Evolutionary conservation across 2,113 vertebrate genomes (phyloP), one percentile per base, ranked within the genome.

Genomic region (Corythaeola cristata): DNA sequence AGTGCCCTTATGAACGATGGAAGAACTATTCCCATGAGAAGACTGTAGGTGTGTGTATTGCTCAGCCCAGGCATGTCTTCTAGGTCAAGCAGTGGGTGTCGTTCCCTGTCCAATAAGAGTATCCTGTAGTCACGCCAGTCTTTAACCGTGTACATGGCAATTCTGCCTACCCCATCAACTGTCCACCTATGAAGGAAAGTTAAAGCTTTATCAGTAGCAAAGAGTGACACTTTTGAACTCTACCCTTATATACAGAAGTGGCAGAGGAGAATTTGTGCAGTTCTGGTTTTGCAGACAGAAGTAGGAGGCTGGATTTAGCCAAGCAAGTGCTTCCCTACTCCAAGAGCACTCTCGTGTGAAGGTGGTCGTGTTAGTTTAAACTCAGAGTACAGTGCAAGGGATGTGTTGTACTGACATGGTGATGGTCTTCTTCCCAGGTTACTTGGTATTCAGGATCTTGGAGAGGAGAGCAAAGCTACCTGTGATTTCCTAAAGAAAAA

Each of bases 11-110:
- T 5, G 2, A 24, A 14, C 1, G 0, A 32, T 2, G 37, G 79
- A 79, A 94, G 44, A 86, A 21, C 7, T 1, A 15, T 95, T 97
- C 95, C 92, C 93, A 72, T n/a, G 85, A 85, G 93, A 96, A 95
- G 81, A 55, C 68, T 8, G 88, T 64, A 94, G 90, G 90, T 66
- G 89, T 95, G 86, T 11, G 0, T 5, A 19, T 4, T 85, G 85
- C 73, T 67, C 56, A 60, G 92, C 37, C 87, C 74, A 80, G 90
- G 52, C 95, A 62, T 4, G 50, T 83, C 95, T 88, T n/a, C 58
- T 58, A 45, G 83, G 90, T 88, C 90, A 95, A 93, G 93, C 56
- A 64, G 59, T 89, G 93, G 83, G 64, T 50, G 76, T 56, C 67
- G 2, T 11, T 85, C 85, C 64, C 83, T 91, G 86, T 45, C 77